Base-by-base conservation (phyloP, 2,797 vertebrate genomes). In the Uromys caudimaculatus region DNA sequence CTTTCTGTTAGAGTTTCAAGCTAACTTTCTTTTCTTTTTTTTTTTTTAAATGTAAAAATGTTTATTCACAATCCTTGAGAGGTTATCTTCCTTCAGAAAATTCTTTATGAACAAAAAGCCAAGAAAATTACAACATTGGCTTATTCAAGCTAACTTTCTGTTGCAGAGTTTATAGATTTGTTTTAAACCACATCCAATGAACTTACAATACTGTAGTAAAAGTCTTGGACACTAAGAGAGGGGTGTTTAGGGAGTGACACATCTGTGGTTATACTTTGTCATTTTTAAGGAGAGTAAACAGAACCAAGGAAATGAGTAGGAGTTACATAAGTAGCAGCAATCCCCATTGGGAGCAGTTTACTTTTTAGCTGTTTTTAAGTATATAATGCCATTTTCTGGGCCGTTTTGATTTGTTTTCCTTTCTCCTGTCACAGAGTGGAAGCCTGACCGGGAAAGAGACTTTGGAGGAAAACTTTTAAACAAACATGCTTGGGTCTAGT, bases 61-160 rank as follows among this genome's bases (percentile, higher is more conserved):
- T 97, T 98, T 98, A 98, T 98, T 98, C 97, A 98, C 98, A 98
- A 41, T 93, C 96, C 41, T 98, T 97, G 95, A 98, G 95, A 98
- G 98, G 97, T 96, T 97, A 93, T 88, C 89, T 98, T 92, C 35
- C 97, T 98, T 97, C 98, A 96, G 88, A 98, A 97, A 97, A 96
- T 97, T 97, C 38, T 83, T 96, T 96, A 98, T 93, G 98, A 98
- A 97, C 97, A 97, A 97, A 97, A 97, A 7, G 24, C 93, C 97
- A 97, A 91, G 96, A 98, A 96, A 97, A 93, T 98, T 97, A 98
- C 92, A 97, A 35, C 73, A 91, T 96, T 96, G 98, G 92, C 97
- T 97, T 98, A 98, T 87, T 44, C 44, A 44, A 44, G 44, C 44
- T 76, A 76, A 64, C 29, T 64, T 32, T 69, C 35, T 69, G 16